Base-by-base conservation (phyloP, 2,888 invertebrate species). In the Sarcophaga carnaria region DNA sequence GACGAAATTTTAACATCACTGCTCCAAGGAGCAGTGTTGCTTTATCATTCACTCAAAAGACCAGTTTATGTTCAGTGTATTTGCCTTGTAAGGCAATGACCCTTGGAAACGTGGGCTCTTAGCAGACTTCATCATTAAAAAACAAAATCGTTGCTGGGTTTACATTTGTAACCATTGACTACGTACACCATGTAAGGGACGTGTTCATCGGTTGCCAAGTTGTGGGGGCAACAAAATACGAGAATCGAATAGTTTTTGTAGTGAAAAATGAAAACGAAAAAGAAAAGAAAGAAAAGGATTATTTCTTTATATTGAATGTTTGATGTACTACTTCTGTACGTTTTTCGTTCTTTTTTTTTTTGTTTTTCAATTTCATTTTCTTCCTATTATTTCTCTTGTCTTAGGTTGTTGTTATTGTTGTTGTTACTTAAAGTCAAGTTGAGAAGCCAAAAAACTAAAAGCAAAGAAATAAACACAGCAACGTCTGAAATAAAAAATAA, bases 371-470 rank as follows among this genome's bases (percentile, higher is more conserved):
- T 54, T 54, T 54, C 54, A 54, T 14, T 54, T 54, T 17, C 49
- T 49, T 2, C 14, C 11, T 6, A 49, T 49, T 14, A 49, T 49
- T 49, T 49, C 17, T 54, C 5, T 54, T 20, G n/a, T 79, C 63
- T 71, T 79, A 63, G 22, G 63, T 79, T 70, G 63, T 79, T 79
- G 70, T 79, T 70, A 54, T 79, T 79, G 70, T 63, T 67, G 66
- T 78, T 62, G 62, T 25, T 59, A 59, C 69, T 79, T 83, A 69
- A 77, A 86, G 77, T 81, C 67, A 81, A 76, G 76, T 76, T 67
- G 72, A 76, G 80, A 87, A 82, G 87, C 84, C 84, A 87, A 84
- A 64, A 78, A 64, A 79, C 69, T 62, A 79, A 37, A 25, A 81
- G 70, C 54, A 67, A 47, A 60, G 4, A 62, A 64, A 75, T 63